Conservation (phyloP, 2,888 invertebrate genomes). For the Drosophila mettleri region DNA sequence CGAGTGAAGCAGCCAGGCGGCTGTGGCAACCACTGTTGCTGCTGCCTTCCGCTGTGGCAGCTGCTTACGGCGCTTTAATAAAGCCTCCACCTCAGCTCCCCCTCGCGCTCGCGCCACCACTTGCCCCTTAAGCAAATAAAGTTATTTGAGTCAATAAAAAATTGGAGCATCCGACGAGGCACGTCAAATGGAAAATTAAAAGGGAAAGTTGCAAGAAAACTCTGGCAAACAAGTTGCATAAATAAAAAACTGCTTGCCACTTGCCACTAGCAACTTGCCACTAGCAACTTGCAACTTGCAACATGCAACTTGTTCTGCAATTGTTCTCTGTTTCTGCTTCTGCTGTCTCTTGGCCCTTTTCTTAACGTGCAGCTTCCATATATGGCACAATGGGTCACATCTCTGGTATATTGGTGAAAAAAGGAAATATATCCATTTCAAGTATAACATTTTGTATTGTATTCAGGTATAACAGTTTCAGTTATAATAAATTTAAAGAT, state of each 20-base stretch:
- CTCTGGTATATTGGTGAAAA: not conserved
- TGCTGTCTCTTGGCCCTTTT: slow-evolving; percentile 43
- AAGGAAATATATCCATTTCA: too few species aligned
- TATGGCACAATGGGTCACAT: not conserved
- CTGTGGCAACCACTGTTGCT: slow-evolving; percentile 15
- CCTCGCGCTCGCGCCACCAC: not conserved
- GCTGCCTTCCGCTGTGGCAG: slow-evolving; percentile 11
- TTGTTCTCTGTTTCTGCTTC: slow-evolving; percentile 7
- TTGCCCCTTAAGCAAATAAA: slow-evolving; percentile 72
- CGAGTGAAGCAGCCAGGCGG: slow-evolving; percentile 29
- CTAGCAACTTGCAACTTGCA: slow-evolving; percentile 8
- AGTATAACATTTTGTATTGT: too few species aligned
- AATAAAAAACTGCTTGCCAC: slow-evolving; percentile 51
- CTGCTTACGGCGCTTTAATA: slow-evolving; percentile 57
- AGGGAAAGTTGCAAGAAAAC: slow-evolving; percentile 63
- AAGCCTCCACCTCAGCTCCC: slow-evolving; percentile 49
- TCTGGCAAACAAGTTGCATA: slow-evolving; percentile 67
- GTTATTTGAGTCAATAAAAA: slow-evolving; percentile 75
- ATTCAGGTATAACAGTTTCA: not conserved
- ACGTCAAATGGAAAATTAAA: slow-evolving; percentile 55
- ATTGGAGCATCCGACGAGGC: slow-evolving; percentile 56
- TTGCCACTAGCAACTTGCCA: slow-evolving; percentile 27
- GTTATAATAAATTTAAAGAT: not conserved
- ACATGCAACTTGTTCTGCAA: slow-evolving; percentile 25
- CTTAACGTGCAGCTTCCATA: slow-evolving; percentile 64